A percentile compares a stretch with the other conserved stretches of the same genome.
Evolutionary conservation across 2,888 invertebrate species (phyloP).

Genomic region (Agonopterix heracliana): DNA sequence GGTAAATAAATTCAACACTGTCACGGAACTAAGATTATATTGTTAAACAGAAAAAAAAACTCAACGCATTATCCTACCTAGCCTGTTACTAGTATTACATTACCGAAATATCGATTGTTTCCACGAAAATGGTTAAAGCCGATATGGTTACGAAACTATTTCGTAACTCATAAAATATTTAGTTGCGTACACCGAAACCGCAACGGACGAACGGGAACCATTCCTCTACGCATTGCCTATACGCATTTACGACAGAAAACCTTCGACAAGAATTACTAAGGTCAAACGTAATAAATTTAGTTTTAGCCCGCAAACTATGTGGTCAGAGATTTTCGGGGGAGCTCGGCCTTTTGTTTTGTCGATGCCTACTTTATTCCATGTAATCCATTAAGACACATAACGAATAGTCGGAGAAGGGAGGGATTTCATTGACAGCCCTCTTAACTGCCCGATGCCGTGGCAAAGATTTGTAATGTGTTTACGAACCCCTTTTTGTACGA

Average conservation of each 20-base stretch:
- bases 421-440: constrained; percentile 67
- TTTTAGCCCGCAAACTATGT: constrained; percentile 69
- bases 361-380: constrained; percentile 68
- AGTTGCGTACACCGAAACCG: constrained; percentile 56
- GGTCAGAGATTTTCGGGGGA: constrained; percentile 65
- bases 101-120: constrained; percentile 20
- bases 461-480: constrained; percentile 70
- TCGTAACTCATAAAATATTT: constrained; percentile 70
- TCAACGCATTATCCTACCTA: no score
- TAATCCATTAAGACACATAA: constrained; percentile 72
- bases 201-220: constrained; percentile 46
- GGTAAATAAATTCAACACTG: no score
- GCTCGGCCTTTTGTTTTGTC: constrained; percentile 67
- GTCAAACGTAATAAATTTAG: constrained; percentile 74
- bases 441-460: constrained; percentile 55
- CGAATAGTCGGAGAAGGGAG: constrained; percentile 58
- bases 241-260: constrained; percentile 63
- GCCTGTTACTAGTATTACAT: no score
- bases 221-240: constrained; percentile 65
- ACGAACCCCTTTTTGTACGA: constrained; percentile 64
- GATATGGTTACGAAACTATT: constrained; percentile 50
- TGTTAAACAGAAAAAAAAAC: no score
- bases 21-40: no score
- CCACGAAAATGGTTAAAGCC: constrained; percentile 30
- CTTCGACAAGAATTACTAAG: constrained; percentile 70